Evolutionary conservation across 64 coral and sea anemone genomes (phyloP), one percentile per base, ranked within the genome.

Genomic region (Montipora cactus): DNA sequence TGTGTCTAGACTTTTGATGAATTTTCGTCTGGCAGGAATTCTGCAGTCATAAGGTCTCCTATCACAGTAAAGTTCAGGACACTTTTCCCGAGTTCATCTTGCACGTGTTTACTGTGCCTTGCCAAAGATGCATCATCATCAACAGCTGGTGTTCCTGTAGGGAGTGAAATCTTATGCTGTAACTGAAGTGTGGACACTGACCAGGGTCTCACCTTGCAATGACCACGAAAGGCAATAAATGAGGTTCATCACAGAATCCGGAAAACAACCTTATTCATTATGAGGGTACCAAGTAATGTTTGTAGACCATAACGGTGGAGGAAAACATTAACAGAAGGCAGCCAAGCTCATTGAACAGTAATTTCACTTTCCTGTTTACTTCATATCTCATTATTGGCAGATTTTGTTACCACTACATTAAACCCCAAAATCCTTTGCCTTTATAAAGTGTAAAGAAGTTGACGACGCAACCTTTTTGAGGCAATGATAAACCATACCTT

Each of bases 61-160:
- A 75, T 44, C 5, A 44, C 73, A 6, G 5, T 25, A 8, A 44
- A 37, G 25, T 44, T 12, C 10, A 44, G 28, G 10, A 12, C 21
- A 75, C 73, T 13, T 75, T 75, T 75, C 11, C 2, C 7, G 5
- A 75, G 25, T 44, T 75, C 73, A 44, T 75, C 73, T 75, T 75
- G 73, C 3, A 75, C 28, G 73, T 1, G 69, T 73, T 73, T 73
- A 25, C 69, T 37, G 69, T 73, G 69, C 69, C 69, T 73, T 5
- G 69, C 69, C 69, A 73, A 0, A 73, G 69, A 73, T 5, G 69
- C 69, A 73, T 73, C 69, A 73, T 73, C 69, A 73, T 73, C 69
- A 73, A 73, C 69, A 73, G 19, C 69, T 73, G 69, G 19, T 23
- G 19, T 73, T 73, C 5, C 69, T 73, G 69, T 73, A 73, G 5